Evolutionary conservation across 23 tunicate genomes (phyloP), one percentile per base, ranked within the genome.

Genomic region (Phallusia fumigata): DNA sequence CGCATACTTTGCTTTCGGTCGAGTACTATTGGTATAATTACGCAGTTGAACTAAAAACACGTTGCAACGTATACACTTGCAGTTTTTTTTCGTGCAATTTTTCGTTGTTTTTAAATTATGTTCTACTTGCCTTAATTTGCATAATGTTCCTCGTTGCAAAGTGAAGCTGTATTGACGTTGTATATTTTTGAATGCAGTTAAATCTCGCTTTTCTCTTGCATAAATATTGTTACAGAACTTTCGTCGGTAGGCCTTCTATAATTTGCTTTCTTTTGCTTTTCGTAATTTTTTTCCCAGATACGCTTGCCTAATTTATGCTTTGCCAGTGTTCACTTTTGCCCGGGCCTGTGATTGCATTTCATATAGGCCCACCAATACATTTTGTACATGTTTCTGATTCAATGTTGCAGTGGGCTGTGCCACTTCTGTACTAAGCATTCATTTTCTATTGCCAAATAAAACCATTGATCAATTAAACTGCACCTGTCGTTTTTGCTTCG

Each of bases 361-460:
- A 58, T 58, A 58, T 58, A 58, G 28, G 28, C 69, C 69, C 16
- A 58, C 16, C 11, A 24, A 58, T 21, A 58, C 28, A 58, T 58
- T 58, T 58, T 58, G 69, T 58, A 58, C 69, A 58, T 58, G 69
- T 21, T 58, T 21, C 69, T 58, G 69, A 58, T 58, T 24, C 18
- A 24, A 8, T 58, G 69, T 58, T 58, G 28, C 69, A 58, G 69
- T 24, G 69, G 69, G 69, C 69, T 58, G 69, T 58, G 69, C 28
- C 69, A 58, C 69, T 22, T 58, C 69, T 58, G 69, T 58, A 58
- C 69, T 58, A 58, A 21, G 69, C 69, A 24, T 58, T 58, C 69
- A 58, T 58, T 58, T 58, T 58, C 69, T 58, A 58, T 58, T 58
- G 69, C 69, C 69, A 58, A 58, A 58, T 58, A 58, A 58, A 58